Percentiles rank a stretch among this genome's conserved stretches.
Conservation (phyloP, 2,888 invertebrate species). For the Synergus laeviventris region DNA sequence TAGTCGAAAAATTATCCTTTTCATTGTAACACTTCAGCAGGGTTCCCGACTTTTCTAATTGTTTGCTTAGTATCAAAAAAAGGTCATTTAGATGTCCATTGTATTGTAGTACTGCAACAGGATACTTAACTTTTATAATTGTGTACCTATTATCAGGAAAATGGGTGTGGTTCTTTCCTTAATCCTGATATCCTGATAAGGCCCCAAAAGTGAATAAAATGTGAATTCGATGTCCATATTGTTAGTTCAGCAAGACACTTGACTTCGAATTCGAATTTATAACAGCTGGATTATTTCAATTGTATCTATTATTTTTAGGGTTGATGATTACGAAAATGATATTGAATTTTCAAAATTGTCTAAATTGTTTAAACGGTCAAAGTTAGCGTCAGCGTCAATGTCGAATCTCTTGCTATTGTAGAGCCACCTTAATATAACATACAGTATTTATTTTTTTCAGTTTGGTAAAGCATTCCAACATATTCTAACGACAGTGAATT, state of each 20-base stretch:
- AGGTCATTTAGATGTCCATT: no score
- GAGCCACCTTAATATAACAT: not conserved
- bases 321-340: not conserved
- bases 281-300: not conserved
- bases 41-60: no score
- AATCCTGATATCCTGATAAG: not conserved
- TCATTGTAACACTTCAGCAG: no score
- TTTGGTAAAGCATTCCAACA: constrained; percentile 94
- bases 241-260: not conserved
- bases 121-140: no score
- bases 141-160: no score
- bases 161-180: not conserved
- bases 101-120: no score
- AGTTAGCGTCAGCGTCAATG: no score
- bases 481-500: constrained; percentile 87
- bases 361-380: not conserved
- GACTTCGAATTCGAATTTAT: not conserved
- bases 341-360: not conserved
- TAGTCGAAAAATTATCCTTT: no score
- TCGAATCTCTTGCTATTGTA: no score
- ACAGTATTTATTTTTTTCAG: constrained; percentile 71
- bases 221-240: not conserved
- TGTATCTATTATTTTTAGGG: not conserved
- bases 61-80: no score
- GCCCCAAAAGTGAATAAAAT: no score